Evolutionary conservation across 1,140 invertebrate species (phyloP).

Genomic region (Helicorthomorpha holstii): DNA sequence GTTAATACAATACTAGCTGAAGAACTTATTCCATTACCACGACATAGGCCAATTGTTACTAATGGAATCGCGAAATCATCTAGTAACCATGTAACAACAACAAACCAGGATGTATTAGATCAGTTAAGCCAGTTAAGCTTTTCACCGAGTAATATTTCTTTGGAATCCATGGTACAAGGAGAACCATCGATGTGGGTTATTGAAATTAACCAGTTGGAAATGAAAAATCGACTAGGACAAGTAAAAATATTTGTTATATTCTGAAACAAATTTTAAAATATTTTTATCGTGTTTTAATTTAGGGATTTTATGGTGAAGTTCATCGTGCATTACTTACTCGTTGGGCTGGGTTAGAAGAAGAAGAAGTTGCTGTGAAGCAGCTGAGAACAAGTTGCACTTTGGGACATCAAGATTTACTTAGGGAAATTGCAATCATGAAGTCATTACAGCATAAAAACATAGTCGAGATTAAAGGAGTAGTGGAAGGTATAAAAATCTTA

Average conservation of each 20-base stretch:
- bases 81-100: neutral
- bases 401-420: constrained; percentile 13
- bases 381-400: constrained; percentile 29
- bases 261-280: neutral
- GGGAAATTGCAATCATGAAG: constrained; percentile 57
- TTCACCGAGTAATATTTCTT: neutral
- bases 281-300: neutral
- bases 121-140: no score
- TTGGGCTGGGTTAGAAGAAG: constrained; percentile 25
- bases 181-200: constrained; percentile 2
- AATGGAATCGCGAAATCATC: neutral
- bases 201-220: constrained; percentile 3
- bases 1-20: no score
- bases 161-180: neutral
- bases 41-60: neutral
- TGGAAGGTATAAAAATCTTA: constrained; percentile 28
- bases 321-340: constrained; percentile 40
- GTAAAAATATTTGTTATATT: neutral
- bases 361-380: constrained; percentile 53
- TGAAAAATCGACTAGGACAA: neutral
- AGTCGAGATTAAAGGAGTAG: constrained; percentile 63
- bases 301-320: constrained; percentile 56
- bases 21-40: no score
- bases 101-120: no score
- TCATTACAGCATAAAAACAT: constrained; percentile 66